phyloP scores from a whole-genome alignment of 2,797 vertebrate genomes.

The Eidolon dupreanum region DNA sequence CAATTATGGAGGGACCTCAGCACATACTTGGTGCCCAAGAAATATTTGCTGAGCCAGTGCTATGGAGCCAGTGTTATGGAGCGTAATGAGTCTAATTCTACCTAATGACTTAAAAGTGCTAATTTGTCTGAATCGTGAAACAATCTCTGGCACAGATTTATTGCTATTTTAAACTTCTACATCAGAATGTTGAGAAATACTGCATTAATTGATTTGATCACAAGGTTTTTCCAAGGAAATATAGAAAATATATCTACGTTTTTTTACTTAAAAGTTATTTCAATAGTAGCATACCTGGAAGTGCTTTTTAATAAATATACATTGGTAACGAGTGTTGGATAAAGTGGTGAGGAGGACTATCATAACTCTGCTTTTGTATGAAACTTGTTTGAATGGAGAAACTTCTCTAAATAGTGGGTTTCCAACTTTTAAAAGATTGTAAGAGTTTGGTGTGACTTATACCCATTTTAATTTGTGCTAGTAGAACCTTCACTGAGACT shows the following conservation, averaged over 20 bases:
- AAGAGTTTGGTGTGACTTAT: neutral
- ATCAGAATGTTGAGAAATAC: constrained; percentile 18
- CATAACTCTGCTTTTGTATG: neutral
- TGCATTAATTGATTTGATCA: neutral
- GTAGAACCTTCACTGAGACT: constrained; percentile 24
- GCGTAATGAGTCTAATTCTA: neutral
- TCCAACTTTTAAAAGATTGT: neutral
- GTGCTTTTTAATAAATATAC: neutral
- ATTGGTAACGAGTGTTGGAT: neutral
- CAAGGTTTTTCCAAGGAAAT: constrained; percentile 23
- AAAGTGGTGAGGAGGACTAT: neutral
- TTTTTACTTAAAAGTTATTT: constrained; percentile 27
- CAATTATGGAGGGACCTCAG: neutral
- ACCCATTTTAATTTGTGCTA: constrained; percentile 70
- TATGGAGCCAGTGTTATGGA: neutral
- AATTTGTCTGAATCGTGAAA: constrained; percentile 43
- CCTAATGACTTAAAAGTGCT: neutral
- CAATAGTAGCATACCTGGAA: neutral
- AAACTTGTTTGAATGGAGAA: neutral
- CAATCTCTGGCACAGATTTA: neutral
- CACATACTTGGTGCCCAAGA: neutral
- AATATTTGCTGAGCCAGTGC: neutral
- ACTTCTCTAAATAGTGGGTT: neutral
- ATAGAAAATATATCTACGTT: neutral
- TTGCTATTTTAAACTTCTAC: constrained; percentile 22